Evolutionary conservation across 2,888 invertebrate genomes (phyloP), one percentile per base, ranked within the genome.

Genomic region (Volucella inanis): DNA sequence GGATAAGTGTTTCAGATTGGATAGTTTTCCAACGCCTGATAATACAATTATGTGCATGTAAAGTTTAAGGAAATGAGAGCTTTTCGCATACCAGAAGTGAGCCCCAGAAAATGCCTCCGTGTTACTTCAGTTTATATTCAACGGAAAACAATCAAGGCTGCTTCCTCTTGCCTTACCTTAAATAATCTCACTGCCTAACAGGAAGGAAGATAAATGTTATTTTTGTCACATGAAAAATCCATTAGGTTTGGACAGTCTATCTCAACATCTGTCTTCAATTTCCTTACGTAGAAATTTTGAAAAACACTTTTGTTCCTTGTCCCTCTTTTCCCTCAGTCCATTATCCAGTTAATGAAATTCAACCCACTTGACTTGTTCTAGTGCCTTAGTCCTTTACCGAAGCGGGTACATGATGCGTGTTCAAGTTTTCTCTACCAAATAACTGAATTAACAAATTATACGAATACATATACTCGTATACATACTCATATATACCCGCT

Each of bases 371-470:
- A 57, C 59, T 77, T n/a, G 12, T 38, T 47, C n/a, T 18, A 31
- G 31, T 31, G 0, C 6, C 31, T 6, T 18, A 38, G 47, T 50
- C 15, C 47, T 43, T 41, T 14, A 22, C 8, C 12, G 18, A 45
- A 49, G 45, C 22, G 47, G 57, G 18, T 39, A 49, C 57, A 52
- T 39, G 31, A 43, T 41, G 45, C 18, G 50, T 65, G 57, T 55
- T 49, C 15, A 11, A 14, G 43, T 65, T 47, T 64, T 76, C 70
- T 55, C 64, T 78, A 70, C 57, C 78, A 78, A 78, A 78, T 78
- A 78, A 57, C 49, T 57, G 70, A 78, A 71, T 71, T 64, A 78
- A 79, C 79, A 79, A 79, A 79, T 79, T 79, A 72, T 65, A 45
- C n/a, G 43, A 31, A 38, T 15, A n/a, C n/a, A n/a, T n/a, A 41